Base-by-base conservation (phyloP, 2,113 vertebrate species). In the Chlorodrepanis virens region DNA sequence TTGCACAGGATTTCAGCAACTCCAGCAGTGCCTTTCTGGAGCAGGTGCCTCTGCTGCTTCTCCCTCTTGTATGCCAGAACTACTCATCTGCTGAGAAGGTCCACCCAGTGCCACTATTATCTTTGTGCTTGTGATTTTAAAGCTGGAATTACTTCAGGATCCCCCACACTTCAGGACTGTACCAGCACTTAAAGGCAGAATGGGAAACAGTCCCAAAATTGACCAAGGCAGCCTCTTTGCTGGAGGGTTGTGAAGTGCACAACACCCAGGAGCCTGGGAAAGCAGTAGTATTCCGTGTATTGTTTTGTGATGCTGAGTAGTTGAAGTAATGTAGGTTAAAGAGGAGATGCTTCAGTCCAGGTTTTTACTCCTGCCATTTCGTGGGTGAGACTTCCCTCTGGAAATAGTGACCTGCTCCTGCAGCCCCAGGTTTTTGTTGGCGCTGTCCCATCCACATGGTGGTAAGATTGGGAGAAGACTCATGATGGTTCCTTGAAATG, bases 1-100 rank as follows among this genome's bases (percentile, higher is more conserved):
- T 10, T 19, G 6, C 49, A 12, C 2, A 0, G 50, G 9, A 31
- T 29, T 49, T 3, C 7, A 33, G 71, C 50, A 22, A 0, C 31
- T 14, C 25, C 50, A 14, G 12, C 31, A 6, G 9, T 9, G 16
- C 56, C 75, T 37, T 0, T 1, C 14, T 7, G 44, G 82, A 79
- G 87, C 74, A 64, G 56, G 74, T 28, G 49, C 75, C 65, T 82
- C 82, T 40, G 17, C 16, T 72, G 23, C 69, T 23, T 27, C 22
- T 57, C 47, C 47, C 44, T 37, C 45, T 6, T 12, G 9, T 35
- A 45, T 40, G 67, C 81, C 85, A 69, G 49, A 76, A 31, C 9
- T 54, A 13, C 84, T 68, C 35, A 35, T 39, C 59, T 90, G 72
- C 76, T 88, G 75, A 33, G 69, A 76, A 70, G 76, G 71, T 83